Conservation (phyloP, 2,797 vertebrate genomes). For the Chelon labrosus region DNA sequence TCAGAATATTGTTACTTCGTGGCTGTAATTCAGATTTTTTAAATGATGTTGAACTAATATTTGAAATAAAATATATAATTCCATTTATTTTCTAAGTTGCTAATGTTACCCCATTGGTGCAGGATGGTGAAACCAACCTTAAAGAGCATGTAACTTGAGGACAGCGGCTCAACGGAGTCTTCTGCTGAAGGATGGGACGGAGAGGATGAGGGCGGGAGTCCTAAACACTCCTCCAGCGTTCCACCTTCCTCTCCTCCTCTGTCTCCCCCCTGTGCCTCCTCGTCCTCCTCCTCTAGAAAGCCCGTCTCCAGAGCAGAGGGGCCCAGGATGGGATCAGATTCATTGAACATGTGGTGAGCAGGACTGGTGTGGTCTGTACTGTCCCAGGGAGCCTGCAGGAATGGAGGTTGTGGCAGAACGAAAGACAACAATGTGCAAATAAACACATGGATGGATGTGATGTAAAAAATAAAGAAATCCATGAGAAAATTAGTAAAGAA, state of each 20-base stretch:
- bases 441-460: neutral
- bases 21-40: no score
- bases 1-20: no score
- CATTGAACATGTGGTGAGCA: constrained; percentile 87
- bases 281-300: constrained; percentile 85
- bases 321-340: constrained; percentile 85
- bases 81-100: no score
- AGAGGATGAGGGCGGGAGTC: constrained; percentile 83
- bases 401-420: neutral
- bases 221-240: constrained; percentile 85
- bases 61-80: no score
- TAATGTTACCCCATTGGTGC: neutral
- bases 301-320: constrained; percentile 80
- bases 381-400: constrained; percentile 84
- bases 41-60: no score
- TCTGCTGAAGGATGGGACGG: constrained; percentile 78
- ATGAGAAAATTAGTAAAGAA: neutral
- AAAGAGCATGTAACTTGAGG: constrained; percentile 86
- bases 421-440: no score
- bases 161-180: constrained; percentile 82
- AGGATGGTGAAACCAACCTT: constrained; percentile 70
- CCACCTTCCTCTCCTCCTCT: constrained; percentile 74
- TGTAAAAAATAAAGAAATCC: neutral
- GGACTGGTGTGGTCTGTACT: constrained; percentile 83
- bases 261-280: constrained; percentile 76